Percentiles rank a stretch among this genome's conserved stretches.
phyloP scores from a whole-genome alignment of 2,797 vertebrate genomes.

The Urophycis tenuis region DNA sequence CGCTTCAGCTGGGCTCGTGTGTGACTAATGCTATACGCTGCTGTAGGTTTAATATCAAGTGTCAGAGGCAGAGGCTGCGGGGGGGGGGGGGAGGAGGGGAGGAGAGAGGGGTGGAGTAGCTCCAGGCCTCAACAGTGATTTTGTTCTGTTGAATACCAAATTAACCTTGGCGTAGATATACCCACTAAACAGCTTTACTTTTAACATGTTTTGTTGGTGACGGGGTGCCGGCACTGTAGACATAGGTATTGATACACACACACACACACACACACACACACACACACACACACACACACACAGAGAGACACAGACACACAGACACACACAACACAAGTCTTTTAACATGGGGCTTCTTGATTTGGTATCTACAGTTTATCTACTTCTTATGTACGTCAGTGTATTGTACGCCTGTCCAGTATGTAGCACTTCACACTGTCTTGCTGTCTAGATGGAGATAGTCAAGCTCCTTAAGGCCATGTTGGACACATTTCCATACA shows the following conservation, averaged over 20 bases:
- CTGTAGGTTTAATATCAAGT: conserved; percentile 21
- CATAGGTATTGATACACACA: background rate
- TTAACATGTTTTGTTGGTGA: conserved; percentile 13
- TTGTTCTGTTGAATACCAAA: background rate
- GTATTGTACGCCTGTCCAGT: conserved; percentile 2
- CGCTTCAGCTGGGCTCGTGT: conserved; percentile 13
- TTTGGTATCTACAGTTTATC: conserved; percentile 39
- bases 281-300: background rate
- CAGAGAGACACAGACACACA: background rate
- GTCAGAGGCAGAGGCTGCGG: background rate
- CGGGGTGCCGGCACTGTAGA: conserved; percentile 9
- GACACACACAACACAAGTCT: background rate
- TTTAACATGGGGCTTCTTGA: conserved; percentile 24
- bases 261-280: background rate
- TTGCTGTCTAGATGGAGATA: background rate
- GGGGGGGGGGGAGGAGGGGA: no score
- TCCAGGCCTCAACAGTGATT: background rate
- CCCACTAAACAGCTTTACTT: conserved; percentile 10
- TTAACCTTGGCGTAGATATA: conserved; percentile 14
- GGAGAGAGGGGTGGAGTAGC: no score
- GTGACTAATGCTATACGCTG: conserved; percentile 17
- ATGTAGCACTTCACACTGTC: background rate
- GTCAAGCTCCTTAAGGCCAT: background rate
- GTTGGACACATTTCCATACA: background rate
- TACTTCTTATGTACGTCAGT: background rate